A percentile compares a stretch with the other conserved stretches of the same genome.
These are phyloP conservation scores for Spheniscus humboldti DNA, from an alignment of 2,797 vertebrate species.

Conservation along the genomic window DNA sequence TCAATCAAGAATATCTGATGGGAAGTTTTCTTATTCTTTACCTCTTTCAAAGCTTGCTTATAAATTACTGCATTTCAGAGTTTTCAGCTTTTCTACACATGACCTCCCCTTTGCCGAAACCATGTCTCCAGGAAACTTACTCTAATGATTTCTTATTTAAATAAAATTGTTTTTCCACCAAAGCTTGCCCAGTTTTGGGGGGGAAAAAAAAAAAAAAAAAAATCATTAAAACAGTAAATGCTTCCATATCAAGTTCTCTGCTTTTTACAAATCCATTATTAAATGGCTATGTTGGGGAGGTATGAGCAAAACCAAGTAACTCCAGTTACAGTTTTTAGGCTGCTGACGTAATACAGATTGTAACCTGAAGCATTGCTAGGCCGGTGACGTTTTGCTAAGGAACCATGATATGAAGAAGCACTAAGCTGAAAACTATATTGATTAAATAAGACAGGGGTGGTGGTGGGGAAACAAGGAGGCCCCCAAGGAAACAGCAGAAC, in stretches of 20 bases:
- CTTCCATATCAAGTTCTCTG: neutral
- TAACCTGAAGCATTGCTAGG: neutral
- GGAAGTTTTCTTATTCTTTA: neutral
- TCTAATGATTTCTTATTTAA: neutral
- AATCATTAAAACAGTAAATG: neutral
- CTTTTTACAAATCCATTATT: neutral
- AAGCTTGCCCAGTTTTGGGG: neutral
- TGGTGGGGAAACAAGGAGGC: neutral
- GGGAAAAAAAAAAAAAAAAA: accelerated
- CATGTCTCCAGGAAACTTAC: neutral
- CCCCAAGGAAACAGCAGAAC: neutral
- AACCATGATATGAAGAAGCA: neutral
- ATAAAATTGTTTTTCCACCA: neutral
- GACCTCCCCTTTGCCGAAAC: neutral
- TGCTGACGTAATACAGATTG: neutral
- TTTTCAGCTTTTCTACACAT: neutral
- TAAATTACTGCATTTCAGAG: neutral
- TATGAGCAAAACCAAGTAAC: neutral
- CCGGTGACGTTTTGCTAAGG: neutral
- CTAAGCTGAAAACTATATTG: neutral
- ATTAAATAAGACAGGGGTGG: neutral
- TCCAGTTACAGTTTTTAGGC: neutral
- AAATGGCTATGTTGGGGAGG: neutral
- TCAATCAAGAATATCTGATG: neutral
- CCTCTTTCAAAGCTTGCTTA: neutral